A percentile compares a stretch with the other conserved stretches of the same genome.
phyloP scores from a whole-genome alignment of 2,113 vertebrate species.

The Loxodonta africana region DNA sequence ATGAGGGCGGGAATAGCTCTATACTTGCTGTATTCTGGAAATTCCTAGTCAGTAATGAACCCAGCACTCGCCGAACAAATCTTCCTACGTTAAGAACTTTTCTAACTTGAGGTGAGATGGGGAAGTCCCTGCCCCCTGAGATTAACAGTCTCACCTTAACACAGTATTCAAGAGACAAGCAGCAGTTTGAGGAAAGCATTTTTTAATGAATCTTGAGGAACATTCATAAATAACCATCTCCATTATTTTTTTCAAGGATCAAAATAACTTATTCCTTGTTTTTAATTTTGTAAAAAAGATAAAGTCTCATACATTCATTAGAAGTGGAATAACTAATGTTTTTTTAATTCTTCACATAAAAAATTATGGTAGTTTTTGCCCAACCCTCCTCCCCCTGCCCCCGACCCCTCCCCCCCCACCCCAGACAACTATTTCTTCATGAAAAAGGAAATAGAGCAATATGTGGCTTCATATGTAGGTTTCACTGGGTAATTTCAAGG shows the following conservation, averaged over 20 bases:
- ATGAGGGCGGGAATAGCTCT: neutral
- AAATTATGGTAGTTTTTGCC: neutral
- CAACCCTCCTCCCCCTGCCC: too few relatives aligned
- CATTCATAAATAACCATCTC: neutral
- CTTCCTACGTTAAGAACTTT: neutral
- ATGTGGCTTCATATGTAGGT: neutral
- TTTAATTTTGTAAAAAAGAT: constrained; percentile 4
- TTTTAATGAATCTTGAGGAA: constrained; percentile 38
- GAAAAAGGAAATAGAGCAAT: neutral
- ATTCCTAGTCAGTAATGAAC: neutral
- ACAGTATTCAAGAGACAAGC: neutral
- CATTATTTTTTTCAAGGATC: constrained; percentile 4
- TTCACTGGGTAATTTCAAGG: constrained; percentile 17
- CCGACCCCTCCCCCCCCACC: neutral
- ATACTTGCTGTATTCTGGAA: neutral
- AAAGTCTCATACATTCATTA: constrained; percentile 52
- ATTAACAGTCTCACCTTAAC: neutral
- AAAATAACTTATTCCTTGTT: neutral
- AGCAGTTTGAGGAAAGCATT: neutral
- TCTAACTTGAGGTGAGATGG: neutral
- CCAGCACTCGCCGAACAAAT: constrained; percentile 18
- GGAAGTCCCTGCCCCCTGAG: neutral
- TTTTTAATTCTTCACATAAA: constrained; percentile 59
- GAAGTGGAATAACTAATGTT: neutral
- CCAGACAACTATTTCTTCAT: constrained; percentile 15